These are phyloP conservation scores for Odontesthes bonariensis DNA, from an alignment of 2,113 vertebrate genomes.

Conservation along the genomic window DNA sequence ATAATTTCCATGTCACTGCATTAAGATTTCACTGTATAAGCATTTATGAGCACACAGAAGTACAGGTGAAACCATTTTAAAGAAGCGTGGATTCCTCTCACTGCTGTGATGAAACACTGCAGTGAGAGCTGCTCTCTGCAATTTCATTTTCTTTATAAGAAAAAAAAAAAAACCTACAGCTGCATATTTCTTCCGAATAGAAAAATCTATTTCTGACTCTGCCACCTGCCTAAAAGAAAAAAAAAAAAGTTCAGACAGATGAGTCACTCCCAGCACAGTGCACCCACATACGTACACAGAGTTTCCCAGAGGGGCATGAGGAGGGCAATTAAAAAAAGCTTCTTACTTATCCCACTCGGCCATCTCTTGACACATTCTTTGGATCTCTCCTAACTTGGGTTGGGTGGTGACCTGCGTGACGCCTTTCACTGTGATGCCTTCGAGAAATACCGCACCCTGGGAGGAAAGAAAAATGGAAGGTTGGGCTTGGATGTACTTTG, in stretches of 20 bases:
- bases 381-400: conserved; percentile 92
- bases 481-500: conserved; percentile 32
- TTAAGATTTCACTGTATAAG: background rate
- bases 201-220: conserved; percentile 58
- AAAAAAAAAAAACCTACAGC: conserved; percentile 26
- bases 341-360: conserved; percentile 94
- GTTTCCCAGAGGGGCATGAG: conserved; percentile 23
- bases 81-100: conserved; percentile 23
- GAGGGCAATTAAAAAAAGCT: conserved; percentile 20
- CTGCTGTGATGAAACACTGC: conserved; percentile 15
- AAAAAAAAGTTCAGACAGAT: conserved; percentile 40
- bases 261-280: conserved; percentile 51
- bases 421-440: conserved; percentile 92
- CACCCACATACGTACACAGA: conserved; percentile 34
- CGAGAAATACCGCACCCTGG: conserved; percentile 95
- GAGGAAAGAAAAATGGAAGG: conserved; percentile 40
- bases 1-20: background rate
- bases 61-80: background rate
- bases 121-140: conserved; percentile 7
- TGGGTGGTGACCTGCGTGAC: conserved; percentile 93
- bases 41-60: background rate
- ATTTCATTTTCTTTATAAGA: conserved; percentile 17
- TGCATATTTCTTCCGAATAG: conserved; percentile 27
- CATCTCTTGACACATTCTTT: conserved; percentile 94
- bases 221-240: conserved; percentile 35